These are phyloP conservation scores for Centruroides vittatus DNA, from an alignment of 1,140 invertebrate genomes.

Conservation along the genomic window DNA sequence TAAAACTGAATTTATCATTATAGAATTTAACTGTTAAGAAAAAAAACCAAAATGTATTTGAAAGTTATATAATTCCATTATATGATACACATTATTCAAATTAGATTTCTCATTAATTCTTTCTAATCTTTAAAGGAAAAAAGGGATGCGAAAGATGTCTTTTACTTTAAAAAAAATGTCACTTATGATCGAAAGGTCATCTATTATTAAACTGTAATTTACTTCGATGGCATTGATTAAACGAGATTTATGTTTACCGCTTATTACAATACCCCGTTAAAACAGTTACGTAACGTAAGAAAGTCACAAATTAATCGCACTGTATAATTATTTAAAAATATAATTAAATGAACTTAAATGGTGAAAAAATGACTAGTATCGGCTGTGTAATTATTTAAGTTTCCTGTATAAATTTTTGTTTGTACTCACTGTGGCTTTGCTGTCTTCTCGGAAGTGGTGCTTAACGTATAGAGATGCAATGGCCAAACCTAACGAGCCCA, in stretches of 20 bases:
- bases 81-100: neutral
- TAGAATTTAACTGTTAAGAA: too few relatives aligned
- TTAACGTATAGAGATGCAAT: constrained; percentile 34
- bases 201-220: neutral
- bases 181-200: neutral
- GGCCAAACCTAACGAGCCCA: constrained; percentile 32
- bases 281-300: too few relatives aligned
- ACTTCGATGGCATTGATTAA: neutral
- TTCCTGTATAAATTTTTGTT: neutral
- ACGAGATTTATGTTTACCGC: neutral
- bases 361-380: neutral
- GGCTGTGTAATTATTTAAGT: too few relatives aligned
- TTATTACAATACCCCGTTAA: too few relatives aligned
- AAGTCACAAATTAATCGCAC: neutral
- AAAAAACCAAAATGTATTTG: too few relatives aligned
- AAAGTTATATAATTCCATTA: too few relatives aligned
- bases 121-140: neutral
- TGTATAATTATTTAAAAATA: neutral
- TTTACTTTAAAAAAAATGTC: neutral
- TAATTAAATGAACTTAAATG: neutral
- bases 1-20: too few relatives aligned
- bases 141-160: too few relatives aligned
- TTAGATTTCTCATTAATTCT: neutral
- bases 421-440: constrained; percentile 31
- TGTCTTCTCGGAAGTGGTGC: constrained; percentile 33